Conservation (phyloP, 2,113 vertebrate species). For the Pachycephala philippinensis region DNA sequence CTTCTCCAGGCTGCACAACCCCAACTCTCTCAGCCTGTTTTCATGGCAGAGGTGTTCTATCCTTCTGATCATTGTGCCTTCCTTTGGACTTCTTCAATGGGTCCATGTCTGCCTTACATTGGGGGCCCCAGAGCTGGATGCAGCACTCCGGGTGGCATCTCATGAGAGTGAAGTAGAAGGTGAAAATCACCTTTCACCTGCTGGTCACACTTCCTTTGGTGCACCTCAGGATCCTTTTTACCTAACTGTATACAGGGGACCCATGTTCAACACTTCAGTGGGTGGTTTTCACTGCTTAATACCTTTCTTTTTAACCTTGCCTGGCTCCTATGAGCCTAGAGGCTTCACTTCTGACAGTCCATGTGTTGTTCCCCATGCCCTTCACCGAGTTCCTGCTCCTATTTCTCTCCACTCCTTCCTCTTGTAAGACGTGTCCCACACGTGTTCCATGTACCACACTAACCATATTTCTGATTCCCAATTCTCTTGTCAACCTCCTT, state of each 20-base stretch:
- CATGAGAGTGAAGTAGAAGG: not conserved
- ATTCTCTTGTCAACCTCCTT: not conserved
- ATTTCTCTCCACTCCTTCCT: not conserved
- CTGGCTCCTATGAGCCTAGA: not conserved
- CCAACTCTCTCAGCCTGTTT: not conserved
- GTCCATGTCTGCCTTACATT: too few relatives aligned
- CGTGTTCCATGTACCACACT: not conserved
- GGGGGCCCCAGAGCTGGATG: not conserved
- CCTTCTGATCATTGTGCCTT: not conserved
- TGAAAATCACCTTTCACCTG: not conserved
- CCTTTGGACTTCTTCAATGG: not conserved
- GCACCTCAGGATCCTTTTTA: not conserved
- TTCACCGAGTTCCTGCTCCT: not conserved
- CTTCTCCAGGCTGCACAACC: not conserved
- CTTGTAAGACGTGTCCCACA: not conserved
- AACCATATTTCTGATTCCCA: not conserved
- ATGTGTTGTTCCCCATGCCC: not conserved
- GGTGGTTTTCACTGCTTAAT: not conserved
- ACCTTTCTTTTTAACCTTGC: not conserved
- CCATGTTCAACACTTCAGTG: not conserved
- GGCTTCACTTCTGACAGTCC: not conserved
- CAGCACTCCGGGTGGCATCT: not conserved
- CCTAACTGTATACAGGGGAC: not conserved
- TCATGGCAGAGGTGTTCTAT: not conserved
- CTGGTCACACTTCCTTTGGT: not conserved